Base-by-base conservation (phyloP, 2,113 vertebrate genomes). In the Malurus melanocephalus region DNA sequence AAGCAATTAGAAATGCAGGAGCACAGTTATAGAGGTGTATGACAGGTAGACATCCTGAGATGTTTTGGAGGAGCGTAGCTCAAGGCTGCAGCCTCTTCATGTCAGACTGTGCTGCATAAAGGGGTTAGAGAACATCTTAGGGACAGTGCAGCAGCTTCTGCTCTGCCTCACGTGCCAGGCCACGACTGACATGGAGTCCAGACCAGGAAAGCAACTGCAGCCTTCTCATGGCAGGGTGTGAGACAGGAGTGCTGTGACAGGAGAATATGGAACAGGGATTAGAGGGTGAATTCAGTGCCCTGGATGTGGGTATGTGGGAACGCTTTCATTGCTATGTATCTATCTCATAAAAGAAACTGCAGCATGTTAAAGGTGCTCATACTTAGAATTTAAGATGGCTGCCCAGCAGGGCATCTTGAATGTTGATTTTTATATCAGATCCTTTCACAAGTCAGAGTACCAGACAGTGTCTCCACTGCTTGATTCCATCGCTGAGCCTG, bases 61-160 rank as follows among this genome's bases (percentile, higher is more conserved):
- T 55, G 4, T 67, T 81, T 80, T 57, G 26, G 35, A 57, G 11
- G 12, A 67, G 5, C 22, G 27, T 10, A 30, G 18, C 10, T 79
- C 14, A 53, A 30, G 28, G 56, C 38, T 9, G 3, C 35, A 69
- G 15, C 48, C 30, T 64, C 27, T 71, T 88, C 9, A 4, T 33
- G 19, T 23, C 10, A 60, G 32, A 69, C 9, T 27, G 21, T 8
- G 11, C n/a, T 33, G 7, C 0, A 0, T 66, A 33, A 55, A 51
- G 6, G 5, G 3, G 6, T 59, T 67, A 79, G 32, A 51, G 52
- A 60, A 45, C 5, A 51, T 3, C 22, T 42, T 12, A 24, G 4
- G 28, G 35, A 35, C 20, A 62, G 13, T 27, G 30, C 32, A 83
- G 19, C 23, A 73, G 11, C 51, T 86, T 73, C 13, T 66, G 4